phyloP scores from a whole-genome alignment of 2,113 vertebrate genomes.

The Anarhynchus alexandrinus region DNA sequence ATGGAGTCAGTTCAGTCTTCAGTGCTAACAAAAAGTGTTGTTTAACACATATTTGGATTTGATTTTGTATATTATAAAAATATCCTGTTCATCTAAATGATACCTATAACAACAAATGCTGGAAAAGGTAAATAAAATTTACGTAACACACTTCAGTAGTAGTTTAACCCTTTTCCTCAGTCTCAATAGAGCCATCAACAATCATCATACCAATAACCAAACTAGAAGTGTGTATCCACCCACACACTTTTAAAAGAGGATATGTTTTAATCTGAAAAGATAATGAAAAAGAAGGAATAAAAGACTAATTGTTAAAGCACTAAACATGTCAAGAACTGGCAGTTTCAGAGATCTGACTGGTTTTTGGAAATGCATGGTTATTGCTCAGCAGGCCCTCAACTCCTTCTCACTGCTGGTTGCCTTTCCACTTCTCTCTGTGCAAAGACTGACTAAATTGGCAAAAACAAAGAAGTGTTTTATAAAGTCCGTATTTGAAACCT shows the following conservation, averaged over 20 bases:
- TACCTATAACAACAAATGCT: not conserved
- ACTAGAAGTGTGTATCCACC: not conserved
- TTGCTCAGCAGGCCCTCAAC: not conserved
- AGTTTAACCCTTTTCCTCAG: not conserved
- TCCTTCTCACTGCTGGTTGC: not conserved
- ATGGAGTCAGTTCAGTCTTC: not conserved
- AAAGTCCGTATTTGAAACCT: not conserved
- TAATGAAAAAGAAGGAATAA: not conserved
- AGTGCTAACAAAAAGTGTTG: not conserved
- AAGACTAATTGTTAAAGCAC: not conserved
- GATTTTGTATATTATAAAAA: not conserved
- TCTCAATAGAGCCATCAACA: not conserved
- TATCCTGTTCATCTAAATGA: not conserved
- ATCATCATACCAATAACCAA: not conserved
- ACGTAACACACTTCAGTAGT: not conserved
- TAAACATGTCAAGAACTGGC: not conserved
- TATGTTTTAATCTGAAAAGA: not conserved
- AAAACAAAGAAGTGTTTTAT: not conserved
- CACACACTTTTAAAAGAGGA: not conserved
- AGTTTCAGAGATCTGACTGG: not conserved
- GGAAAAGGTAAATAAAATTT: not conserved
- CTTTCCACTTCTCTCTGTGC: not conserved
- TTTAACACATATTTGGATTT: not conserved
- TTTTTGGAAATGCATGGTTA: not conserved
- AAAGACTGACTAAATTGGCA: not conserved